Evolutionary conservation across 2,113 vertebrate genomes (phyloP).

Genomic region (Chaetops frenatus): DNA sequence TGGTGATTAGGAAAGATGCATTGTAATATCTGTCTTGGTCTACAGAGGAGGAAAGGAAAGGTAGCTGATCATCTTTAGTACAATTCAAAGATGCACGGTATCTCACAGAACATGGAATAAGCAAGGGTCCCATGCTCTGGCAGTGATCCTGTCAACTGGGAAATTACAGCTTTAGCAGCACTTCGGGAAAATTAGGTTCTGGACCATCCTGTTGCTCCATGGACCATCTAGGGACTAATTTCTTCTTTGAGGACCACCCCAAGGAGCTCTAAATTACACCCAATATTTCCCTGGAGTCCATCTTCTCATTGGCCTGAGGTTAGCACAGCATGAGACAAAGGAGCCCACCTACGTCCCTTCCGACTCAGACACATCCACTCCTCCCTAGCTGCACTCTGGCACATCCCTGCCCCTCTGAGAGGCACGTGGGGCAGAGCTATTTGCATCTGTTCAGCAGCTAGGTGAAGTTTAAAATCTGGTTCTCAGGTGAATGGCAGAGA

Average conservation of each 20-base stretch:
- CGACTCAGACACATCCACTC: not conserved
- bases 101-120: not conserved
- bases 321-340: not conserved
- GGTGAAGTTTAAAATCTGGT: not conserved
- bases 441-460: not conserved
- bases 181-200: not conserved
- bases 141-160: not conserved
- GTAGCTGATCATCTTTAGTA: not conserved
- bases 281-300: not conserved
- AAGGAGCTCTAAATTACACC: not conserved
- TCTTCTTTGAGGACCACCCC: not conserved
- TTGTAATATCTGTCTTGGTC: conserved; percentile 66
- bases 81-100: not conserved
- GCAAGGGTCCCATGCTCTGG: not conserved
- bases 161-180: not conserved
- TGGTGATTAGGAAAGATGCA: conserved; percentile 58
- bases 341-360: not conserved
- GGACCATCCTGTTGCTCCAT: not conserved
- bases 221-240: not conserved
- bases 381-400: not conserved
- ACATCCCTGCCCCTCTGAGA: not conserved
- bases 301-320: not conserved
- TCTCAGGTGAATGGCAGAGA: not conserved
- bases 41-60: conserved; percentile 1
- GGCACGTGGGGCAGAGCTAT: not conserved